These are phyloP conservation scores for Eueides isabella DNA, from an alignment of 1,140 invertebrate genomes.

Conservation along the genomic window DNA sequence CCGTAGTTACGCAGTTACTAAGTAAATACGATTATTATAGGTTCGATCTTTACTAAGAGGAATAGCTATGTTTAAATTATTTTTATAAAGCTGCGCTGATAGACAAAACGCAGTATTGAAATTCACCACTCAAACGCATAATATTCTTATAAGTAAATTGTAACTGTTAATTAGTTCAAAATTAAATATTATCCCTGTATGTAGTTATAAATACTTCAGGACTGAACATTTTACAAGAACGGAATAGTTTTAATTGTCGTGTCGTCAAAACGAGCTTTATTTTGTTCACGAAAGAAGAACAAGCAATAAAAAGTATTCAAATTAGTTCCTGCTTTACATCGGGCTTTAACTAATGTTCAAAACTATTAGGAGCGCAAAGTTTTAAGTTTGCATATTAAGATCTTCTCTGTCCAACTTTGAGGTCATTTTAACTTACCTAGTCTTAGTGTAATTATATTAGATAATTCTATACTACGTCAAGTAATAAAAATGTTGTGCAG, in stretches of 20 bases:
- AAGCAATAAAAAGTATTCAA: conserved; percentile 26
- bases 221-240: too few species aligned
- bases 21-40: too few species aligned
- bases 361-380: conserved; percentile 26
- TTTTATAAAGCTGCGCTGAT: too few species aligned
- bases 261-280: neutral
- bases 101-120: too few species aligned
- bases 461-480: neutral
- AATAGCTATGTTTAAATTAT: too few species aligned
- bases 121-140: too few species aligned
- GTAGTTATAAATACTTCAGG: too few species aligned
- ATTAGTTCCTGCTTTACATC: conserved; percentile 26
- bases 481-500: neutral
- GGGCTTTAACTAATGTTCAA: conserved; percentile 27
- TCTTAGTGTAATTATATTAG: conserved; percentile 18
- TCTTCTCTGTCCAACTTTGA: conserved; percentile 16
- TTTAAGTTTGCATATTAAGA: conserved; percentile 32
- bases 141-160: too few species aligned
- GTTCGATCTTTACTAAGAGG: too few species aligned
- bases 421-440: conserved; percentile 26
- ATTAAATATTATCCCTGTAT: too few species aligned
- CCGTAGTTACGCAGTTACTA: too few species aligned
- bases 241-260: neutral
- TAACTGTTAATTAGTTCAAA: too few species aligned
- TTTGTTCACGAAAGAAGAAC: neutral